Evolutionary conservation across 1,140 invertebrate genomes (phyloP).

Genomic region (Phocides pigmalion): DNA sequence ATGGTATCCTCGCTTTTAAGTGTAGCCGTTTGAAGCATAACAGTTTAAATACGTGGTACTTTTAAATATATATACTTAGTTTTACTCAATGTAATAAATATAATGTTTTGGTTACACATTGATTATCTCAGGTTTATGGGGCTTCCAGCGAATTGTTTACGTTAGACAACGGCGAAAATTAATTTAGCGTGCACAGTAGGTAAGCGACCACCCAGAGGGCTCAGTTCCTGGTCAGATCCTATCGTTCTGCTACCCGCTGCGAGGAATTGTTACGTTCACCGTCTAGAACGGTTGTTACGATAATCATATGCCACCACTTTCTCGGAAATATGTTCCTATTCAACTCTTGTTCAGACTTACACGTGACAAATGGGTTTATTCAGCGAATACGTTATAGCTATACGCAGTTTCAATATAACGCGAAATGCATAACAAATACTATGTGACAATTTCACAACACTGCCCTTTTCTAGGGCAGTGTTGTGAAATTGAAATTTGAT

Average conservation of each 20-base stretch:
- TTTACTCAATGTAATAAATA: too few species aligned
- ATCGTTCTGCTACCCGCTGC: slow-evolving; percentile 2
- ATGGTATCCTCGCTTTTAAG: too few species aligned
- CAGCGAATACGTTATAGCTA: slow-evolving; percentile 4
- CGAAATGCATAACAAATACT: slow-evolving; percentile 11
- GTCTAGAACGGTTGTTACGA: background rate
- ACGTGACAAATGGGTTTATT: slow-evolving; percentile 17
- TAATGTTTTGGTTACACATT: too few species aligned
- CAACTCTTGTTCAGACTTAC: slow-evolving; percentile 12
- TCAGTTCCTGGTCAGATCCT: background rate
- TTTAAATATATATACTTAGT: too few species aligned
- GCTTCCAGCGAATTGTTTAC: background rate
- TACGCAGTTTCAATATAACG: slow-evolving; percentile 12
- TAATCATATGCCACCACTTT: slow-evolving; percentile 19
- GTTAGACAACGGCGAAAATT: background rate
- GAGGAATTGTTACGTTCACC: background rate
- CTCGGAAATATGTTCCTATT: slow-evolving; percentile 19
- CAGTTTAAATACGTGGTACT: too few species aligned
- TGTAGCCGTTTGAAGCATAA: too few species aligned
- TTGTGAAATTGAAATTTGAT: too few species aligned
- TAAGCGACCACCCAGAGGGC: background rate
- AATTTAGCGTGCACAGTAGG: background rate
- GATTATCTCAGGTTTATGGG: too few species aligned
- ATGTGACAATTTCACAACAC: too few species aligned
- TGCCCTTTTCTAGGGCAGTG: too few species aligned